phyloP scores from a whole-genome alignment of 2,113 vertebrate genomes.

The Corythoichthys haematopterus region DNA sequence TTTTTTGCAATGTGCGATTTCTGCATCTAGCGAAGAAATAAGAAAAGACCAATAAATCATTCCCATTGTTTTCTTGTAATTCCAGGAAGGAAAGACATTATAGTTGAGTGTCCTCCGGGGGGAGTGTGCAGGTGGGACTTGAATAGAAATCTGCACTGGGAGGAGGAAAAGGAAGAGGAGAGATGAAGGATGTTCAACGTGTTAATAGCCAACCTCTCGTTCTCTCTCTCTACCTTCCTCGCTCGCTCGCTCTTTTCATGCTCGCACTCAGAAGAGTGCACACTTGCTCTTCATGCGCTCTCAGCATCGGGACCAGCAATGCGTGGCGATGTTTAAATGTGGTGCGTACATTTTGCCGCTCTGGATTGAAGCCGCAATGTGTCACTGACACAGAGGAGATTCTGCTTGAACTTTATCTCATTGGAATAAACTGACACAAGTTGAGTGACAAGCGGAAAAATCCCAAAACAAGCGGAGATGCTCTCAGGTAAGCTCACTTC shows the following conservation, averaged over 20 bases:
- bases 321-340: conserved; percentile 64
- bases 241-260: conserved; percentile 14
- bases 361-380: conserved; percentile 47
- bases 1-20: neutral
- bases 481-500: conserved; percentile 58
- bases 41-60: conserved; percentile 30
- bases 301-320: conserved; percentile 43
- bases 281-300: conserved; percentile 46
- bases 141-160: conserved; percentile 40
- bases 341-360: conserved; percentile 42
- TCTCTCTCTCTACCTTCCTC: conserved; percentile 20
- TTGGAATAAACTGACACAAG: conserved; percentile 34
- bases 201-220: conserved; percentile 34
- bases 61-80: conserved; percentile 36
- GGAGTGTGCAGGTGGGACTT: conserved; percentile 53
- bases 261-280: conserved; percentile 38
- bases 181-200: conserved; percentile 39
- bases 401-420: conserved; percentile 37
- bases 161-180: conserved; percentile 15
- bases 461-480: conserved; percentile 53
- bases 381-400: conserved; percentile 33
- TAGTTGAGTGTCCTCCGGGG: conserved; percentile 37
- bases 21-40: conserved; percentile 24
- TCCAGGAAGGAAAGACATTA: conserved; percentile 45
- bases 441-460: conserved; percentile 26